Evolutionary conservation across 2,113 vertebrate genomes (phyloP).

Genomic region (Gadus chalcogrammus): DNA sequence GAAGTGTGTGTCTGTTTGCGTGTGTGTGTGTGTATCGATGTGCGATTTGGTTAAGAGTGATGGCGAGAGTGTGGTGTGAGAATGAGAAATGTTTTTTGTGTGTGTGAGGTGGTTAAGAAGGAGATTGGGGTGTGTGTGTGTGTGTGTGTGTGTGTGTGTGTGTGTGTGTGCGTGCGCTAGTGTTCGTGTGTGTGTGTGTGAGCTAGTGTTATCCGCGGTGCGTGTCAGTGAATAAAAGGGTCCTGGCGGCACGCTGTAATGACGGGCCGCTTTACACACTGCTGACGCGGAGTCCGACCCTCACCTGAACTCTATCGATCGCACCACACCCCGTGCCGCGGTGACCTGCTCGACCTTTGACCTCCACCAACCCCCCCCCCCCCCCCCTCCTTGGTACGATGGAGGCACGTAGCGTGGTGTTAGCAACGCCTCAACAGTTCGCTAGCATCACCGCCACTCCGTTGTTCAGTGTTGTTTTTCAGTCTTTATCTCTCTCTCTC

Average conservation of each 20-base stretch:
- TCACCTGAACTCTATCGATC: not conserved
- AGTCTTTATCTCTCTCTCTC: not conserved
- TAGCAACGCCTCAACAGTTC: no score
- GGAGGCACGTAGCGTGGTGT: no score
- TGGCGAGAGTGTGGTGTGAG: not conserved
- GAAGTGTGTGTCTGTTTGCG: not conserved
- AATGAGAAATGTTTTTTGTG: no score
- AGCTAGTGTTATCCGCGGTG: no score
- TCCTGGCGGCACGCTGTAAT: no score
- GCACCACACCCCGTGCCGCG: not conserved
- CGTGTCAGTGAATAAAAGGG: no score
- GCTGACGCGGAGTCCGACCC: no score
- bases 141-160: not conserved
- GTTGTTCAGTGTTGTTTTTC: no score
- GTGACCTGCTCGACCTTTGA: conserved; percentile 25
- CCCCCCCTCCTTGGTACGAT: not conserved
- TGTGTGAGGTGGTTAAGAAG: no score
- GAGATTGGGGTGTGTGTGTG: not conserved
- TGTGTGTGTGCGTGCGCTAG: not conserved
- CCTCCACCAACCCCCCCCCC: not conserved
- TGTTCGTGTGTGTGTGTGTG: not conserved
- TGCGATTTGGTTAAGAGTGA: not conserved
- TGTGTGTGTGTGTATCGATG: no score
- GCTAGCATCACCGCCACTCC: no score
- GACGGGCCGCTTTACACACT: no score